phyloP scores from a whole-genome alignment of 2,113 vertebrate genomes.

The Osmerus eperlanus region DNA sequence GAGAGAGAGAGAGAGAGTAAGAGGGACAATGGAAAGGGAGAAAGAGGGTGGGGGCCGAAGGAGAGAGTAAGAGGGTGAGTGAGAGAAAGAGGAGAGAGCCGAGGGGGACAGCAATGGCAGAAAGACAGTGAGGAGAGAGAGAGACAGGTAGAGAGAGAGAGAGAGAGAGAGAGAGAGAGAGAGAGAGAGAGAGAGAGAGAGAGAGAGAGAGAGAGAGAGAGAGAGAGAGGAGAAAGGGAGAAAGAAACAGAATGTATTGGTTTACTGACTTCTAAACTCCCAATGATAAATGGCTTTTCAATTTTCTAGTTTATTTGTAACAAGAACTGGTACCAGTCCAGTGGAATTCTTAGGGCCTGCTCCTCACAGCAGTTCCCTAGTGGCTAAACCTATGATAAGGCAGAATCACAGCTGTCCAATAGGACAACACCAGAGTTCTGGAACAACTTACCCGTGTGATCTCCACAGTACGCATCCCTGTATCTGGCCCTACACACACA shows the following conservation, averaged over 20 bases:
- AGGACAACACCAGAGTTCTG: neutral
- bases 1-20: too few species aligned
- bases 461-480: conserved; percentile 80
- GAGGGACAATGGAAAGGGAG: neutral
- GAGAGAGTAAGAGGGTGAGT: neutral
- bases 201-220: neutral
- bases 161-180: neutral
- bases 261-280: too few species aligned
- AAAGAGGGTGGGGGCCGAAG: neutral
- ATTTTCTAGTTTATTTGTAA: too few species aligned
- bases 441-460: conserved; percentile 79
- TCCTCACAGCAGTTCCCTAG: too few species aligned
- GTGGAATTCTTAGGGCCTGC: too few species aligned
- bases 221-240: neutral
- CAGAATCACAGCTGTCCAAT: neutral
- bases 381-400: too few species aligned
- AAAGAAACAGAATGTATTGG: too few species aligned
- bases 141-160: too few species aligned
- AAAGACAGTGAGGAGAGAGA: conserved; percentile 1
- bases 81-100: neutral
- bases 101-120: too few species aligned
- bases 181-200: neutral
- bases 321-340: too few species aligned
- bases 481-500: conserved; percentile 64
- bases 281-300: too few species aligned